These are phyloP conservation scores for Vipera latastei DNA, from an alignment of 2,797 vertebrate genomes.

Conservation along the genomic window DNA sequence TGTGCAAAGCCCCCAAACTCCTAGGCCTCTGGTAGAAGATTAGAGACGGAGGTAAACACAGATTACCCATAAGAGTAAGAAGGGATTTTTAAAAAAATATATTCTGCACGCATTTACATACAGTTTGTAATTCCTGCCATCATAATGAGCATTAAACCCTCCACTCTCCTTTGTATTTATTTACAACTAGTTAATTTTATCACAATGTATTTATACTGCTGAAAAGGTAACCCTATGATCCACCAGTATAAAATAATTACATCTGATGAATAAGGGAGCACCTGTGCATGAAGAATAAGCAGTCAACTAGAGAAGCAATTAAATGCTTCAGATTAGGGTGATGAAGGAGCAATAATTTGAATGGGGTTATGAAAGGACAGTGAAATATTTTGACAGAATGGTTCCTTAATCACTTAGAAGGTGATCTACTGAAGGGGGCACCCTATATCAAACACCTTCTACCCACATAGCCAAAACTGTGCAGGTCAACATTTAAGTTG, in stretches of 20 bases:
- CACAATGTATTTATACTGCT: slow-evolving; percentile 15
- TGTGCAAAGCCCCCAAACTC: neutral
- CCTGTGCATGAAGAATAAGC: slow-evolving; percentile 43
- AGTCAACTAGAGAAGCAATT: slow-evolving; percentile 37
- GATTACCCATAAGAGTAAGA: too few species aligned
- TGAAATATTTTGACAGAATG: slow-evolving; percentile 15
- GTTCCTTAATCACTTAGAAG: slow-evolving; percentile 27
- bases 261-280: slow-evolving; percentile 31
- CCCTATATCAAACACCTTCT: neutral
- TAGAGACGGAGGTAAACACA: too few species aligned
- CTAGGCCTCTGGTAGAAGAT: neutral
- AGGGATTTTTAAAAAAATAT: neutral
- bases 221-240: slow-evolving; percentile 50
- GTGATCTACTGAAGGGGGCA: neutral
- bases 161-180: slow-evolving; percentile 22
- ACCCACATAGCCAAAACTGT: slow-evolving; percentile 31
- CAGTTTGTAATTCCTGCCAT: neutral
- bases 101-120: neutral
- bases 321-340: slow-evolving; percentile 37
- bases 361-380: slow-evolving; percentile 14
- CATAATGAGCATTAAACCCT: slow-evolving; percentile 16
- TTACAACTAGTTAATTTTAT: slow-evolving; percentile 5
- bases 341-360: slow-evolving; percentile 39
- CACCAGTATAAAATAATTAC: slow-evolving; percentile 50
- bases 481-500: slow-evolving; percentile 41